Base-by-base conservation (phyloP, 2,797 vertebrate species). In the Poecilia gillii region DNA sequence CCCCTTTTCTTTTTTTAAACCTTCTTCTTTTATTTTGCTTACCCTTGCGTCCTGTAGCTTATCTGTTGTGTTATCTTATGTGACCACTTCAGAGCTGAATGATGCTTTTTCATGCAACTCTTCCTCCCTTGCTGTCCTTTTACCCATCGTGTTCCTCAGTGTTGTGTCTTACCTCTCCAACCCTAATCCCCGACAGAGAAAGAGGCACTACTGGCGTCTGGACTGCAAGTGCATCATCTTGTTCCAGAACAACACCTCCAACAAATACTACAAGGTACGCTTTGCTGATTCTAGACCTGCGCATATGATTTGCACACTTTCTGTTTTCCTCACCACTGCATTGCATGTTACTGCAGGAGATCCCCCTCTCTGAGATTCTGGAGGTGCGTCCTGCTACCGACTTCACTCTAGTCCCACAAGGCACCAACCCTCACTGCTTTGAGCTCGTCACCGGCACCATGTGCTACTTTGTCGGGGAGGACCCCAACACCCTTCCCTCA, bases 211-310 rank as follows among this genome's bases (percentile, higher is more conserved):
- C 82, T 98, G 97, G 97, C 96, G 97, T 45, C 93, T 98, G 88
- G 97, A 98, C 93, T 97, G 97, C 88, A 98, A 98, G 90, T 98
- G 97, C 89, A 94, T 98, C 91, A 97, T 97, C 53, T 96, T 98
- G 39, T 98, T 98, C 94, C 97, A 98, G 92, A 98, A 98, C 85
- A 96, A 98, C 91, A 97, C 96, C 62, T 95, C 97, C 89, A 98
- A 96, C 92, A 97, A 98, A 93, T 98, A 97, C 93, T 98, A 98
- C 92, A 98, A 98, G 97, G 94, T 93, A 88, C 80, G 74, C 43
- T 51, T 0, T 68, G 3, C 28, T 76, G 31, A 33, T 4, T 28
- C 4, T 9, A 41, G 45, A 1, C 41, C 18, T 47, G 47, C 73
- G 23, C 20, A 43, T 53, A 28, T 41, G 13, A 72, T 39, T 31